Evolutionary conservation across 2,888 invertebrate genomes (phyloP).

Genomic region (Stenichneumon culpator): DNA sequence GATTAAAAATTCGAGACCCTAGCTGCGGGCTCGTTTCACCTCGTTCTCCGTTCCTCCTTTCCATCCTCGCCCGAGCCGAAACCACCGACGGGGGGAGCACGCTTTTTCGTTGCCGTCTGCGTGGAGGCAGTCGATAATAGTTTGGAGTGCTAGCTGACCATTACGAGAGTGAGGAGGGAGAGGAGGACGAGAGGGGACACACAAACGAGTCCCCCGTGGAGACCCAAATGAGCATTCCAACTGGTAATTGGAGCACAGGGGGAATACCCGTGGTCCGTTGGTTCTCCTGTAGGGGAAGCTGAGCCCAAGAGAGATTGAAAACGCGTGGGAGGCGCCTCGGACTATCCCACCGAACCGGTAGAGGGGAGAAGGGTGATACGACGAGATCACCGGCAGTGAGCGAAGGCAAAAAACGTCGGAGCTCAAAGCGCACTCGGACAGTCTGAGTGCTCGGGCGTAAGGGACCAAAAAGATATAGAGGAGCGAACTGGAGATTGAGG

Average conservation of each 20-base stretch:
- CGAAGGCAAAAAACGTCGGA: slow-evolving; percentile 67
- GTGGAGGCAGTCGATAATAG: slow-evolving; percentile 77
- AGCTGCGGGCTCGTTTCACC: slow-evolving; percentile 30
- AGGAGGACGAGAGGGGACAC: slow-evolving; percentile 26
- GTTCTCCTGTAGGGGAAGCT: slow-evolving; percentile 1
- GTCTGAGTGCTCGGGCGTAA: slow-evolving; percentile 75
- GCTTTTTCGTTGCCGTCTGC: slow-evolving; percentile 50
- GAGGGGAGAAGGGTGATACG: slow-evolving; percentile 12
- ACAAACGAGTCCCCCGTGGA: slow-evolving; percentile 75
- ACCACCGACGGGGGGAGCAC: slow-evolving; percentile 29
- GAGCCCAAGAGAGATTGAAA: slow-evolving; percentile 53
- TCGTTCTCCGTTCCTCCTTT: slow-evolving; percentile 4
- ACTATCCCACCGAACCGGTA: not conserved
- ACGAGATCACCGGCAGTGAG: slow-evolving; percentile 26
- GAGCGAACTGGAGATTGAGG: slow-evolving; percentile 54
- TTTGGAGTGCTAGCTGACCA: slow-evolving; percentile 81
- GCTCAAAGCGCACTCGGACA: slow-evolving; percentile 76
- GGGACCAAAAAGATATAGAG: slow-evolving; percentile 66
- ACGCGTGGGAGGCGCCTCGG: slow-evolving; percentile 61
- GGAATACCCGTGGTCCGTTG: slow-evolving; percentile 25
- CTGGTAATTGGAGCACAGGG: slow-evolving; percentile 81
- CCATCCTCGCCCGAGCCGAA: slow-evolving; percentile 3
- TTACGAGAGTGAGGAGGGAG: slow-evolving; percentile 69
- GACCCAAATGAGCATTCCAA: slow-evolving; percentile 83
- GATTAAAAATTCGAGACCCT: slow-evolving; percentile 76